Conservation (phyloP, 1,140 invertebrate genomes). For the Scaptomyza pallida region DNA sequence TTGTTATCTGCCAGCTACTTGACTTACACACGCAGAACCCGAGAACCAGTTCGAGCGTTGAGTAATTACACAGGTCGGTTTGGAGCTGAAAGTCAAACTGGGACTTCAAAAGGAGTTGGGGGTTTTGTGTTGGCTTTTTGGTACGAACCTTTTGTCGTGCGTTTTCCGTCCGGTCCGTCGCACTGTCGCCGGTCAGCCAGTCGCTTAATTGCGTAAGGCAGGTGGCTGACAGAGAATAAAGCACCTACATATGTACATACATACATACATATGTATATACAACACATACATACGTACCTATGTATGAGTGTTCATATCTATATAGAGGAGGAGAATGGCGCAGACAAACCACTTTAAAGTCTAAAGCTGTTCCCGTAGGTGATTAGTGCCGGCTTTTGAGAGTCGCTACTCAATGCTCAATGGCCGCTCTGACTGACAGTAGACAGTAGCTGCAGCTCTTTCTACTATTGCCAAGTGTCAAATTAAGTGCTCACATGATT, state of each 20-base stretch:
- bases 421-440: not conserved
- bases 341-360: slow-evolving; percentile 76
- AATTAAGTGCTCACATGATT: slow-evolving; percentile 81
- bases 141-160: slow-evolving; percentile 66
- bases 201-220: slow-evolving; percentile 81
- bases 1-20: slow-evolving; percentile 78
- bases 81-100: slow-evolving; percentile 2
- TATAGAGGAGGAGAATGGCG: not conserved
- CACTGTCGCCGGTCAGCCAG: slow-evolving; percentile 42
- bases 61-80: slow-evolving; percentile 67
- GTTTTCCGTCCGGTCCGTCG: slow-evolving; percentile 32
- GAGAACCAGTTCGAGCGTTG: slow-evolving; percentile 76
- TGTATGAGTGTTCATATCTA: not conserved
- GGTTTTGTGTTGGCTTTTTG: slow-evolving; percentile 34
- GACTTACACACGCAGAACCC: slow-evolving; percentile 73
- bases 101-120: slow-evolving; percentile 9
- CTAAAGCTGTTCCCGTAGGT: slow-evolving; percentile 77
- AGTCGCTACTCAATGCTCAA: not conserved
- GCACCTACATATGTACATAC: slow-evolving; percentile 52
- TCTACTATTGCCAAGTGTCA: slow-evolving; percentile 81
- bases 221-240: slow-evolving; percentile 73
- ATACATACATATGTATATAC: not conserved
- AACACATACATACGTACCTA: not conserved
- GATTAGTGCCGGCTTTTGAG: slow-evolving; percentile 69
- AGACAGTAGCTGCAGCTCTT: slow-evolving; percentile 56